A percentile compares a stretch with the other conserved stretches of the same genome.
phyloP scores from a whole-genome alignment of 2,888 invertebrate species.

The Schizaphis graminum region DNA sequence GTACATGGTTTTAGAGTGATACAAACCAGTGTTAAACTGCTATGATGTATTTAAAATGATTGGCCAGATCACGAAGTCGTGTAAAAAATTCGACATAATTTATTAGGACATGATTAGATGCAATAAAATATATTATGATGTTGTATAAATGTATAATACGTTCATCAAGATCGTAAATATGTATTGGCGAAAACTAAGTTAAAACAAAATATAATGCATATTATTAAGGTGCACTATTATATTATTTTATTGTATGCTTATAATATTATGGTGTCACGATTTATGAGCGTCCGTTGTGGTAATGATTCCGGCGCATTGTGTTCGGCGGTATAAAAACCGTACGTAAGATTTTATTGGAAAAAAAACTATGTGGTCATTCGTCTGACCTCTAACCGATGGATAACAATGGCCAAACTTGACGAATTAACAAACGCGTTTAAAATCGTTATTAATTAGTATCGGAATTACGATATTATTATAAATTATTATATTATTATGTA shows the following conservation, averaged over 20 bases:
- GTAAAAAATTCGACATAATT: background rate
- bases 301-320: background rate
- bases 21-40: background rate
- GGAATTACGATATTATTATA: background rate
- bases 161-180: background rate
- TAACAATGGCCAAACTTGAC: constrained; percentile 12
- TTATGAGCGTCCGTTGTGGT: background rate
- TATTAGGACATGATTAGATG: background rate
- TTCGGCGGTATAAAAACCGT: background rate
- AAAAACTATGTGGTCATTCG: background rate
- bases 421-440: background rate
- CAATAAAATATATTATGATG: background rate
- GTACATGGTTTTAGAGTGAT: background rate
- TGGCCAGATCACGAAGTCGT: background rate
- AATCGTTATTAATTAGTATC: constrained; percentile 8
- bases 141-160: background rate
- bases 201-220: background rate
- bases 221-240: background rate
- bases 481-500: background rate
- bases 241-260: background rate
- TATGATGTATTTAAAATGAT: background rate
- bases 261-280: background rate
- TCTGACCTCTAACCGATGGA: background rate
- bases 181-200: background rate
- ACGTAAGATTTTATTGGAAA: background rate